Evolutionary conservation across 2,888 invertebrate genomes (phyloP), one percentile per base, ranked within the genome.

Genomic region (Dynastes maya): DNA sequence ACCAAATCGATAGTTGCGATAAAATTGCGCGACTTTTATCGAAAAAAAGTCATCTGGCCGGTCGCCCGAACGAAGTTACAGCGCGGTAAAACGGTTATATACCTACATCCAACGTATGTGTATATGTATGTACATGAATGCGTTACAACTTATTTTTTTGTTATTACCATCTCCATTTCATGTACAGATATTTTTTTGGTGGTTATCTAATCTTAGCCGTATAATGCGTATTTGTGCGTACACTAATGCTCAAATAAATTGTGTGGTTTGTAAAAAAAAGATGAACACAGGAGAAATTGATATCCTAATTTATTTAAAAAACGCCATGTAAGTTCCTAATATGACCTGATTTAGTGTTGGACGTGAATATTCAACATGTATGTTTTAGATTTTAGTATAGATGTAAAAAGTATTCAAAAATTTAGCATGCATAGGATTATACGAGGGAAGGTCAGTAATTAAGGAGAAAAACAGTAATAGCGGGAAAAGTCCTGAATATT

Each of bases 1-100:
- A 78, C 81, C 82, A 81, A 82, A 82, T 83, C 82, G 80, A 82
- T 82, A 82, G 55, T 55, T 77, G 79, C 72, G 77, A 79, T 76
- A 72, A 77, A 77, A 76, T 71, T 77, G 77, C 67, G 76, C 45
- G 55, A 72, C 58, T 58, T 53, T 49, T 71, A 71, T 77, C 32
- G 61, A 63, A 70, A 70, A 77, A 77, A 77, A 77, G 51, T 71
- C 49, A 61, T 64, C 70, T 77, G 77, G 77, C n/a, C 70, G 29
- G 71, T 71, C 70, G 71, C 53, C n/a, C n/a, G n/a, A 49, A 27
- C 49, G 32, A 70, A 11, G 49, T 27, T 67, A 27, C 32, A 37
- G 32, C 65, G 11, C 45, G 8, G 9, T 45, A 45, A 45, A 8
- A 45, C 45, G 45, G 45, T 45, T 45, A 11, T 45, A 45, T 9